Conservation (phyloP, 2,113 vertebrate genomes). For the Muntiacus muntjak region DNA sequence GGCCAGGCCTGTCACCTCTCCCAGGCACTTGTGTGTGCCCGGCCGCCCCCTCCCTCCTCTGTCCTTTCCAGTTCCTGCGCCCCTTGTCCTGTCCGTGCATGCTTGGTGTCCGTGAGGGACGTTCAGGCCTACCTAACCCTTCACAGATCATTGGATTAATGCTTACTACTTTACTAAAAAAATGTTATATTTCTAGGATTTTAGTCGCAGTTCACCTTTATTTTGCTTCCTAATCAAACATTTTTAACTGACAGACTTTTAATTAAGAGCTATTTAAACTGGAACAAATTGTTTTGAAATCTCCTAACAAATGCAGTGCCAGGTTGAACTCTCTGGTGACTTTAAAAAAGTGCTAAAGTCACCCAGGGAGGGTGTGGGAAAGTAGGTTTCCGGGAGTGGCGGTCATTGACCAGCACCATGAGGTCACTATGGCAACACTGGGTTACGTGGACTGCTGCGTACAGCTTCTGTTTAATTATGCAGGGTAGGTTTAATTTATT, state of each 20-base stretch:
- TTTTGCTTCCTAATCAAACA: background rate
- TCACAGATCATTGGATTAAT: background rate
- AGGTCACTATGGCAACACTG: background rate
- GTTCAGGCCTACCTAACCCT: background rate
- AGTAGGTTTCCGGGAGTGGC: background rate
- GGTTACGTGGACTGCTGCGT: background rate
- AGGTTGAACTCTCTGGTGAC: background rate
- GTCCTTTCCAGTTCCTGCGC: background rate
- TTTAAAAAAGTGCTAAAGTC: background rate
- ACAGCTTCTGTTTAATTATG: background rate
- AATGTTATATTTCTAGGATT: background rate
- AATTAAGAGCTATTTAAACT: background rate
- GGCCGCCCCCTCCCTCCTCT: background rate
- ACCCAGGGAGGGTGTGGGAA: background rate
- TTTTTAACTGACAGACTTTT: conserved; percentile 5
- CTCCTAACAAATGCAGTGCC: background rate
- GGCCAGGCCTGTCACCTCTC: background rate
- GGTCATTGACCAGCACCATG: background rate
- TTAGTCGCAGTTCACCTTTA: background rate
- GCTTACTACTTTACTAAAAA: background rate
- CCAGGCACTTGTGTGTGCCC: background rate
- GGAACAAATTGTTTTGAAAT: background rate
- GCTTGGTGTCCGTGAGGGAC: background rate
- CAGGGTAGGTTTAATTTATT: background rate
- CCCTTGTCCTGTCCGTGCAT: background rate